Evolutionary conservation across 2,888 invertebrate species (phyloP), one percentile per base, ranked within the genome.

Genomic region (Agrotis segetum): DNA sequence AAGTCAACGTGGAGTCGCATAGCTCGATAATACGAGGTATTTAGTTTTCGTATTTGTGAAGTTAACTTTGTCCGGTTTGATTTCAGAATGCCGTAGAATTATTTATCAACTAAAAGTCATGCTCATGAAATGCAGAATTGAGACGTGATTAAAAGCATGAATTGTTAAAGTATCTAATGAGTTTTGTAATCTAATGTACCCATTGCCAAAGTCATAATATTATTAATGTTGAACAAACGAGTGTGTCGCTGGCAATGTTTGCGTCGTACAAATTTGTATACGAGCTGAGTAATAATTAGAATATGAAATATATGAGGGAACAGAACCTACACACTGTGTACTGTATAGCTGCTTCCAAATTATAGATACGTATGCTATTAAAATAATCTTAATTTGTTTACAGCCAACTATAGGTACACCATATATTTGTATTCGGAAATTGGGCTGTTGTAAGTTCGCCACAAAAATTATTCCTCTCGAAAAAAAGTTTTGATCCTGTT

Each of bases 351-450:
- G n/a, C 65, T 68, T 63, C 47, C 50, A 76, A 65, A 81, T 70
- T 66, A 47, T 13, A 55, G 68, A 59, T 78, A 78, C 40, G 77
- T 29, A 66, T 60, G 62, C 62, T 49, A 53, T 69, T 81, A 76
- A 81, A 81, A 76, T 69, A 76, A 81, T 75, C 49, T 75, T 67
- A 75, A 80, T 77, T 77, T 60, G 67, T 74, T 67, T 66, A 56
- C 29, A 24, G 21, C 47, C 6, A 47, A 47, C 55, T 40, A 44
- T n/a, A 40, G 9, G 11, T 40, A 44, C 13, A 19, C n/a, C n/a
- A 24, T 46, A 24, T 56, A n/a, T n/a, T n/a, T n/a, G 46, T 19
- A 44, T 47, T 40, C 16, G 21, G 1, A 44, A n/a, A n/a, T n/a
- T n/a, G n/a, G n/a, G n/a, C n/a, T n/a, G n/a, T n/a, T n/a, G n/a